Base-by-base conservation (phyloP, 2,888 invertebrate species). In the Achlya flavicornis region DNA sequence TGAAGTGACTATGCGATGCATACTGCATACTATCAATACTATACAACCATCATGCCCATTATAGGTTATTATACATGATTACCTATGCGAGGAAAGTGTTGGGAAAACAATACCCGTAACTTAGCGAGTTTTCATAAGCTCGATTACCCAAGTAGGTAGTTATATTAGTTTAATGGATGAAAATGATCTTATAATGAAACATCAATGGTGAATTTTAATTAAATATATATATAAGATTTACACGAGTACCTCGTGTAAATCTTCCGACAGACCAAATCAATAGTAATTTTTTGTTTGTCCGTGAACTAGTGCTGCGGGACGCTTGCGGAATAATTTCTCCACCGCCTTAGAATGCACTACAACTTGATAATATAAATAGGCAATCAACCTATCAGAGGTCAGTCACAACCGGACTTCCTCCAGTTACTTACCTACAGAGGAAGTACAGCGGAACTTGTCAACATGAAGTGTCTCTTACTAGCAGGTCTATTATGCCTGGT, bases 281-380 rank as follows among this genome's bases (percentile, higher is more conserved):
- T 46, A 60, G 63, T 62, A 61, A 60, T 83, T 83, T 81, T 84
- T 79, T 75, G 74, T 78, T 83, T 82, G 92, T 82, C 93, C 92
- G 76, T 93, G 92, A 92, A 91, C 88, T 84, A 88, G 81, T 83
- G 76, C 78, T 71, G 80, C 78, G 77, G 80, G 78, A 81, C 81
- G 80, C 85, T 93, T 93, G 92, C 92, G 89, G 88, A 90, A 93
- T 88, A 85, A 83, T 92, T 90, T 88, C 88, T 90, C 86, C 88
- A 88, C 77, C 84, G 84, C 77, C 67, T 69, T 70, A 75, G 78
- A 80, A 83, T 79, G 73, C 73, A 80, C 78, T 77, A 75, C 78
- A 67, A 85, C 76, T 82, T 80, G 78, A 80, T 84, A 84, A 90
- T 90, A 92, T 90, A 93, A 93, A 93, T 87, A 88, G 88, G 73